Percentiles rank a stretch among this genome's conserved stretches.
Evolutionary conservation across 2,888 invertebrate species (phyloP).

Genomic region (Mesorhabditis spiculigera): DNA sequence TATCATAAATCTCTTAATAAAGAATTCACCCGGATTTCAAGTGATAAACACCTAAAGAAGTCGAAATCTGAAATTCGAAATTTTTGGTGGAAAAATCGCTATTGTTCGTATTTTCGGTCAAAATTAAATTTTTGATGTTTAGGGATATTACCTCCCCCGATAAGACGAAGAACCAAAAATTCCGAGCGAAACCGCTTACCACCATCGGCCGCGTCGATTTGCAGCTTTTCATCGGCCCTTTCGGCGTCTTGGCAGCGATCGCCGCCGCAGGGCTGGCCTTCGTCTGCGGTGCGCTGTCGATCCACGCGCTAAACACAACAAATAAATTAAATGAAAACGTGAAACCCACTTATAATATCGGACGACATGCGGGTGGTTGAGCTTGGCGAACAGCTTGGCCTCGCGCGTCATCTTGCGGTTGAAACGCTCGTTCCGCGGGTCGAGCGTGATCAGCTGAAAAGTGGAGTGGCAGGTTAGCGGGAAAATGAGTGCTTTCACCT

Average conservation of each 20-base stretch:
- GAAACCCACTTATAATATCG: conserved; percentile 44
- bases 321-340: not conserved
- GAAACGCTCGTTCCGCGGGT: conserved; percentile 66
- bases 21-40: no score
- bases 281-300: conserved; percentile 13
- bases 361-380: conserved; percentile 96
- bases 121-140: no score
- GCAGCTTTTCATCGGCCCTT: conserved; percentile 9
- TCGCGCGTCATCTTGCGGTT: conserved; percentile 89
- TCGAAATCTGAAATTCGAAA: no score
- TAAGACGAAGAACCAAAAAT: not conserved
- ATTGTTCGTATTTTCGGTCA: no score
- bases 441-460: conserved; percentile 22
- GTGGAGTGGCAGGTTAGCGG: no score
- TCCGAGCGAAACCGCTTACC: not conserved
- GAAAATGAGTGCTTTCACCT: no score
- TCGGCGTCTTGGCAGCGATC: not conserved
- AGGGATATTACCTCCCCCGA: no score
- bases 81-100: no score
- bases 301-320: conserved; percentile 19
- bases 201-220: not conserved
- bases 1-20: no score
- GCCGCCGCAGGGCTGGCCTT: conserved; percentile 7
- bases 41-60: no score
- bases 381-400: conserved; percentile 83